A percentile compares a stretch with the other conserved stretches of the same genome.
Evolutionary conservation across 64 coral and sea anemone genomes (phyloP).

Genomic region (Stichodactyla mertensii): DNA sequence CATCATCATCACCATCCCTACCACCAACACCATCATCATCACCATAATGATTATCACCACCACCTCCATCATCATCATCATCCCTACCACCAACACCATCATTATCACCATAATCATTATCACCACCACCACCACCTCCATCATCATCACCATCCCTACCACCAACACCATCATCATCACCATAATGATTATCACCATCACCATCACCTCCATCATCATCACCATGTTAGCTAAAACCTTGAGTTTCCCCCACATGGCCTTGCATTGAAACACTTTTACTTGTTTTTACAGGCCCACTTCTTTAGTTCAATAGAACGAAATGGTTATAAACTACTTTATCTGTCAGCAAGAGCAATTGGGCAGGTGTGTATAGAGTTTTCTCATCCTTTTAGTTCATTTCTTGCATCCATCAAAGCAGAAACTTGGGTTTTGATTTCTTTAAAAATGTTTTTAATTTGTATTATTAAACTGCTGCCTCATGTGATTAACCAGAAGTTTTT

Average conservation of each 20-base stretch:
- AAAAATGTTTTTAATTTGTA: too few species aligned
- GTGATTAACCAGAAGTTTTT: too few species aligned
- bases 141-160: too few species aligned
- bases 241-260: background rate
- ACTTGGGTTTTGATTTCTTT: too few species aligned
- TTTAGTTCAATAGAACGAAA: slow-evolving; percentile 85
- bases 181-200: background rate
- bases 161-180: background rate
- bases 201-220: background rate
- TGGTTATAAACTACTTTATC: slow-evolving; percentile 92
- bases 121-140: too few species aligned
- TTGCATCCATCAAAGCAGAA: background rate
- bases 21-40: too few species aligned
- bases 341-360: slow-evolving; percentile 94
- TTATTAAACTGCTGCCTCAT: too few species aligned
- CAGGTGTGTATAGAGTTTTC: slow-evolving; percentile 56
- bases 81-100: background rate
- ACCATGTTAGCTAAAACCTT: background rate
- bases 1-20: background rate
- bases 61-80: background rate
- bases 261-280: background rate
- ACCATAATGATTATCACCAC: too few species aligned
- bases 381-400: too few species aligned
- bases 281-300: slow-evolving; percentile 80
- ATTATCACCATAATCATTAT: background rate